phyloP scores from a whole-genome alignment of 2,888 invertebrate species.

The Lepidochrysops patricia region DNA sequence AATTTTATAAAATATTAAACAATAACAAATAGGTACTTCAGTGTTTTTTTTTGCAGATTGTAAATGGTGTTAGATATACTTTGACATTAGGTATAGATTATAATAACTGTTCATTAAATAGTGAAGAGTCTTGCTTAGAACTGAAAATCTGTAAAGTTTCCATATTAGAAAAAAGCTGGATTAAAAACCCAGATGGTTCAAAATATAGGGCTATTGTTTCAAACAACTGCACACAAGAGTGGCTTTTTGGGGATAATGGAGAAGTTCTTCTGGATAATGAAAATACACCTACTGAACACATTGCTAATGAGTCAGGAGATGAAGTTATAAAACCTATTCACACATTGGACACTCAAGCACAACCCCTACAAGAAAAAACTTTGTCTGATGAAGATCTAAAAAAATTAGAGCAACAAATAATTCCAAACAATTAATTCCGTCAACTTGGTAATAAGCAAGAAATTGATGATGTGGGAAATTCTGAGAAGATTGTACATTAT shows the following conservation, averaged over 20 bases:
- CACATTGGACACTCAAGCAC: constrained; percentile 40
- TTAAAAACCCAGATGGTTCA: constrained; percentile 69
- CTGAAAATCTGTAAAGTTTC: constrained; percentile 74
- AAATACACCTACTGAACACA: constrained; percentile 30
- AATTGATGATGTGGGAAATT: constrained; percentile 19
- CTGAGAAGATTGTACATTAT: constrained; percentile 27
- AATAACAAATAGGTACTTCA: no score
- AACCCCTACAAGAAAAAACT: constrained; percentile 36
- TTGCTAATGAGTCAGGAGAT: constrained; percentile 42
- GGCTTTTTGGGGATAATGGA: constrained; percentile 61
- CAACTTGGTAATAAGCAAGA: constrained; percentile 19
- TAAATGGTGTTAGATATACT: constrained; percentile 75
- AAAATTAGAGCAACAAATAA: constrained; percentile 57
- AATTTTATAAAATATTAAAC: neutral
- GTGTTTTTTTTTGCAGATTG: constrained; percentile 48
- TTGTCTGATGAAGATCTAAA: constrained; percentile 48
- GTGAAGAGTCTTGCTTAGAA: constrained; percentile 38
- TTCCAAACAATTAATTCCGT: constrained; percentile 35
- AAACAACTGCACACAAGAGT: constrained; percentile 79
- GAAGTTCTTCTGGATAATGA: constrained; percentile 33
- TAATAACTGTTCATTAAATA: constrained; percentile 50
- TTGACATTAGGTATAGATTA: constrained; percentile 67
- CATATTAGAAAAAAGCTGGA: constrained; percentile 79
- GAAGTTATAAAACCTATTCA: constrained; percentile 47
- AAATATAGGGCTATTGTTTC: constrained; percentile 75